Percentiles rank a stretch among this genome's conserved stretches.
Evolutionary conservation across 2,888 invertebrate genomes (phyloP).

Genomic region (Limnephilus marmoratus): DNA sequence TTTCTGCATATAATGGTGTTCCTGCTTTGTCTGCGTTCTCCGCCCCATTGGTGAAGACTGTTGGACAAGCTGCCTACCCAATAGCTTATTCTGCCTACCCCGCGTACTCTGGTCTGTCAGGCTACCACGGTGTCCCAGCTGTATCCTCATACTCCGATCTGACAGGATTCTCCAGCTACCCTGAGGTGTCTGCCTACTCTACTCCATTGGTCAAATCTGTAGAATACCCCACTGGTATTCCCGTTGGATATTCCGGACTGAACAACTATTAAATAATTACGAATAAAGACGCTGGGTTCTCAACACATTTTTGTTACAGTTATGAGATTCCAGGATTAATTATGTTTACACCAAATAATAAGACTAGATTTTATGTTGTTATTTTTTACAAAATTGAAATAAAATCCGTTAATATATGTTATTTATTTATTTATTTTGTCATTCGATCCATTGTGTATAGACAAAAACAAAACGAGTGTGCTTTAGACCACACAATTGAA

Average conservation of each 20-base stretch:
- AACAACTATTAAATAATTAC: neutral
- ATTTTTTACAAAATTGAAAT: neutral
- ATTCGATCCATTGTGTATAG: neutral
- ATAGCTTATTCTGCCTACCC: constrained; percentile 69
- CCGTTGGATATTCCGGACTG: neutral
- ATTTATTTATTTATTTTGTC: neutral
- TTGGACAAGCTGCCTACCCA: constrained; percentile 69
- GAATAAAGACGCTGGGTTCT: neutral
- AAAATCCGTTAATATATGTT: neutral
- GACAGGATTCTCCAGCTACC: constrained; percentile 65
- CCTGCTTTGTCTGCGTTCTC: constrained; percentile 68
- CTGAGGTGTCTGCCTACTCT: constrained; percentile 18
- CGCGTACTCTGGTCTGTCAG: constrained; percentile 70
- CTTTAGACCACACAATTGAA: too few relatives aligned
- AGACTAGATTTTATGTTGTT: neutral
- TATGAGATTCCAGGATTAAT: neutral
- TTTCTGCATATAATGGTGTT: constrained; percentile 31
- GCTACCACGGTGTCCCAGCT: constrained; percentile 64
- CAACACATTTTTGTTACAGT: neutral
- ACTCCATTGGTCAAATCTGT: neutral
- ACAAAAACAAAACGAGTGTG: neutral
- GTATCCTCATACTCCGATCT: constrained; percentile 48
- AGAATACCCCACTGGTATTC: neutral
- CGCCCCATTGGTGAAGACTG: constrained; percentile 3
- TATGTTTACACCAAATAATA: neutral